phyloP scores from a whole-genome alignment of 2,113 vertebrate genomes.

The Cinclus mexicanus region DNA sequence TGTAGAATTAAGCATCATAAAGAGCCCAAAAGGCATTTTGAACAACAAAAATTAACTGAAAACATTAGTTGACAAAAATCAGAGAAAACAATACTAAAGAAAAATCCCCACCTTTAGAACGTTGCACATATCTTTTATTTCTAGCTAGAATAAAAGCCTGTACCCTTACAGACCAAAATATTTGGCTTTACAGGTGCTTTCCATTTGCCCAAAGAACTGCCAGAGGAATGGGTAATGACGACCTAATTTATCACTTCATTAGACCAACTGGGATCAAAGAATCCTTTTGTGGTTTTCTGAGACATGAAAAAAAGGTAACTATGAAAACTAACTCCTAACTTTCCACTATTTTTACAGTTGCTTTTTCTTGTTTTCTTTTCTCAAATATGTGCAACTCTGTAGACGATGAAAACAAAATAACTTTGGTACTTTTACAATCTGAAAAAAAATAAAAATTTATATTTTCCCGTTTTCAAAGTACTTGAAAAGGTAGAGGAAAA shows the following conservation, averaged over 20 bases:
- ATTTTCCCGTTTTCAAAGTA: constrained; percentile 6
- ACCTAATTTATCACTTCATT: constrained; percentile 47
- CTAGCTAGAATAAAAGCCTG: background rate
- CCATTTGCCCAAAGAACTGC: constrained; percentile 1
- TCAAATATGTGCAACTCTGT: background rate
- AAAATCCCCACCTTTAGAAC: background rate
- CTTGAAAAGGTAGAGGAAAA: background rate
- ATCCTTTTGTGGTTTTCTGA: constrained; percentile 46
- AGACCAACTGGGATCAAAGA: constrained; percentile 22
- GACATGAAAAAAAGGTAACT: constrained; percentile 10
- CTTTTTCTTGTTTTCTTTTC: constrained; percentile 35
- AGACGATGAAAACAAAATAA: background rate
- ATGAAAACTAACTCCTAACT: background rate
- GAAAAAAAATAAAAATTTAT: background rate
- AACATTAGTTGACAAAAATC: background rate
- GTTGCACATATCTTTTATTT: background rate
- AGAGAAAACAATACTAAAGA: background rate
- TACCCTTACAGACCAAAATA: background rate
- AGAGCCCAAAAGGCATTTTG: background rate
- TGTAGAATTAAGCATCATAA: background rate
- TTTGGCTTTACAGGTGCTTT: constrained; percentile 3
- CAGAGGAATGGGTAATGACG: background rate
- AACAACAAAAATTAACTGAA: background rate
- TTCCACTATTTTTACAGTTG: constrained; percentile 18
- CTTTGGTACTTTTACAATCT: background rate